These are phyloP conservation scores for Bubo scandiacus DNA, from an alignment of 2,113 vertebrate genomes.

Conservation along the genomic window DNA sequence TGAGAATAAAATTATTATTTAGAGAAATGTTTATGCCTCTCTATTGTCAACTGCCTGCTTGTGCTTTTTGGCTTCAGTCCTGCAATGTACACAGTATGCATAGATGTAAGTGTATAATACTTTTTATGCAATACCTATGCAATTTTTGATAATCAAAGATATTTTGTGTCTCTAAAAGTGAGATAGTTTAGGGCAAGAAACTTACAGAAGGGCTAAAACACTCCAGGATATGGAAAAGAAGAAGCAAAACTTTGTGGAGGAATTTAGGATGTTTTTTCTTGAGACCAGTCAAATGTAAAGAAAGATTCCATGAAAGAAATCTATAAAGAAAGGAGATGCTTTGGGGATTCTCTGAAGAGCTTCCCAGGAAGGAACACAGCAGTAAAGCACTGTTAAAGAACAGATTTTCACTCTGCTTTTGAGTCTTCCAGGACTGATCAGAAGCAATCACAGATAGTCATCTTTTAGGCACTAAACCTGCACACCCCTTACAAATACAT, in stretches of 20 bases:
- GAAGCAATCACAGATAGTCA: not conserved
- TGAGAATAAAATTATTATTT: not conserved
- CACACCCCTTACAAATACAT: not conserved
- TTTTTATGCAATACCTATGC: not conserved
- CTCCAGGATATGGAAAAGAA: not conserved
- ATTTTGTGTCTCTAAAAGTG: not conserved
- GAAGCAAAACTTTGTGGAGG: not conserved
- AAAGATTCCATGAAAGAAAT: not conserved
- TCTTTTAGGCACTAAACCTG: not conserved
- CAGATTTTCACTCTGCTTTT: not conserved
- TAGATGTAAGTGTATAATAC: not conserved
- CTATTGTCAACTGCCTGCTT: not conserved
- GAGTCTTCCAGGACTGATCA: not conserved
- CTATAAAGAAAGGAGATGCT: not conserved
- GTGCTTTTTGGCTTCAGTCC: not conserved
- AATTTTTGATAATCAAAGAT: not conserved
- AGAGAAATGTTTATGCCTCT: not conserved
- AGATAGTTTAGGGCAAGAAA: not conserved
- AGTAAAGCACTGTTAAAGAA: not conserved
- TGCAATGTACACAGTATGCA: not conserved
- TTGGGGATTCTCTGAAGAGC: not conserved
- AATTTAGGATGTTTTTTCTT: not conserved
- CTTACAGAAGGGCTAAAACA: not conserved
- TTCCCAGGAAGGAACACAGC: not conserved
- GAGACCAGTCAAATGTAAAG: not conserved